Base-by-base conservation (phyloP, 2,797 vertebrate genomes). In the Cichlasoma orientale region DNA sequence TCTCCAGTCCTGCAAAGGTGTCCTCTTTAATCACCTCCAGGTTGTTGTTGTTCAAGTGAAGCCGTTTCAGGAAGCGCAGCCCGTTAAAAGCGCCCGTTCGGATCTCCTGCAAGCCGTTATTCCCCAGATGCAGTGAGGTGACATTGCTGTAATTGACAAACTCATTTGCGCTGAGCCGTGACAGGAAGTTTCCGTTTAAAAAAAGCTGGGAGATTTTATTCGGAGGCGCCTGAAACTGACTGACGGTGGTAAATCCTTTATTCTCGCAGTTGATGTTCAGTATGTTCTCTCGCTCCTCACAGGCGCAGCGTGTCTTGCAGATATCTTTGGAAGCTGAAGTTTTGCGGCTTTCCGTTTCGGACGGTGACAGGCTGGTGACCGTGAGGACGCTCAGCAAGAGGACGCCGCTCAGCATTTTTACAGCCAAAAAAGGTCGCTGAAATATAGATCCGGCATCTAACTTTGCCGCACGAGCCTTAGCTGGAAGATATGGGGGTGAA, bases 1-100 rank as follows among this genome's bases (percentile, higher is more conserved):
- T 98, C 93, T 99, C 98, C 82, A 99, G 95, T 38, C 98, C 98
- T 59, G 96, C 89, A 80, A 99, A 98, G 0, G 96, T 97, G 93
- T 99, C 98, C 90, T 99, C 98, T 82, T 97, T 95, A 69, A 99
- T 94, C 80, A 97, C 95, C 90, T 99, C 98, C 84, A 99, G 93
- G 86, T 98, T 97, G 92, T 99, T 99, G 92, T 99, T 99, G 93
- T 99, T 99, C 78, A 99, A 94, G 89, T 99, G 98, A 74, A 99
- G 95, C 79, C 98, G 95, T 92, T 97, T 99, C 74, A 99, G 95
- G 58, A 96, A 97, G 77, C 96, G 97, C 54, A 99, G 95, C 85
- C 98, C 98, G 0, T 94, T 97, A 81, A 99, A 99, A 5, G 98
- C 97, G 21, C 97, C 97, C 0, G 95, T 96, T 54, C 95, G 93